These are phyloP conservation scores for Nasonia vitripennis DNA, from an alignment of 1,140 invertebrate species.

Conservation along the genomic window DNA sequence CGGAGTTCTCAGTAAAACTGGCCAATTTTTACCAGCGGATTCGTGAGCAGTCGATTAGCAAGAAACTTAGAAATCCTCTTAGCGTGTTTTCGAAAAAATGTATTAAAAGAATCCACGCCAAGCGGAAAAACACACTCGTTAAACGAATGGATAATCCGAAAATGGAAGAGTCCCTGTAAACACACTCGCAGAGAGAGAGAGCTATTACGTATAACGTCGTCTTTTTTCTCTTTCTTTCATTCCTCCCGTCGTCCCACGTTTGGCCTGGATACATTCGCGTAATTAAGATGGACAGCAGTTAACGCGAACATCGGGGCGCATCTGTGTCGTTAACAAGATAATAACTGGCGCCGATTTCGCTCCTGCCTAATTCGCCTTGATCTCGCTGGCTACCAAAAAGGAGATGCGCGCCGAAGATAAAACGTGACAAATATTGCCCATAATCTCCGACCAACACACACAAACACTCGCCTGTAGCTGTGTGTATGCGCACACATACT, in stretches of 20 bases:
- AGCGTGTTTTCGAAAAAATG: too few relatives aligned
- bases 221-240: neutral
- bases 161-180: neutral
- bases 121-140: too few relatives aligned
- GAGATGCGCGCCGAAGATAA: slow-evolving; percentile 68
- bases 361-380: slow-evolving; percentile 66
- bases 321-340: slow-evolving; percentile 68
- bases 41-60: neutral
- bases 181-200: neutral
- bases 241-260: neutral
- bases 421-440: slow-evolving; percentile 71
- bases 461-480: too few relatives aligned
- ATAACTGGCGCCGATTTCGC: slow-evolving; percentile 68
- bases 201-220: too few relatives aligned
- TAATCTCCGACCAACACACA: slow-evolving; percentile 56
- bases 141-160: neutral
- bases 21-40: neutral
- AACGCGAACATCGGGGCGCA: slow-evolving; percentile 46
- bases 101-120: too few relatives aligned
- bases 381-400: slow-evolving; percentile 48
- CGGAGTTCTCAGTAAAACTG: neutral
- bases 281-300: slow-evolving; percentile 33
- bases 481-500: neutral
- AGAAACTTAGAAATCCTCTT: too few relatives aligned
- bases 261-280: neutral